Evolutionary conservation across 2,888 invertebrate species (phyloP).

Genomic region (Caenorhabditis zanzibari): DNA sequence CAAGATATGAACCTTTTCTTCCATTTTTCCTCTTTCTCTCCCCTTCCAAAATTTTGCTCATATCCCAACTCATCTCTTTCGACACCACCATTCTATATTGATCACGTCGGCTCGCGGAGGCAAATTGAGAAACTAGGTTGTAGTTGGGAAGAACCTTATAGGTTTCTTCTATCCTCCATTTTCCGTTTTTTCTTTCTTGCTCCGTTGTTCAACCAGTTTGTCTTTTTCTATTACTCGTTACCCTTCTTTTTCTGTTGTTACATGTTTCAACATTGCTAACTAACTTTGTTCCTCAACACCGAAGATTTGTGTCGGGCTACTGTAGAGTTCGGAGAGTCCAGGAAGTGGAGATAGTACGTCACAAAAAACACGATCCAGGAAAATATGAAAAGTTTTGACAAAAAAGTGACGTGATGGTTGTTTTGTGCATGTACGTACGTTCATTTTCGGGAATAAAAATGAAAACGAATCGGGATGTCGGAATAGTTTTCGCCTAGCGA

Average conservation of each 20-base stretch:
- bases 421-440: conserved; percentile 4
- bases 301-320: conserved; percentile 37
- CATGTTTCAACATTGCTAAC: conserved; percentile 49
- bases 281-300: conserved; percentile 35
- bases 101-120: conserved; percentile 42
- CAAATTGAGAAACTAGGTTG: conserved; percentile 60
- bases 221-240: conserved; percentile 42
- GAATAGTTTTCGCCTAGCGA: conserved; percentile 40
- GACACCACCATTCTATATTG: conserved; percentile 26
- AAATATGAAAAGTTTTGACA: conserved; percentile 12
- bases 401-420: conserved; percentile 20
- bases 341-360: background rate
- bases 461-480: conserved; percentile 14
- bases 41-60: background rate
- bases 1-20: conserved; percentile 1
- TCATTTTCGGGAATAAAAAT: conserved; percentile 7
- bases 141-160: conserved; percentile 53
- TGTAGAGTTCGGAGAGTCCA: conserved; percentile 5
- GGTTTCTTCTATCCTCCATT: conserved; percentile 38
- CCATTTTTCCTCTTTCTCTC: background rate
- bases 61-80: conserved; percentile 6
- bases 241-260: conserved; percentile 33
- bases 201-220: conserved; percentile 46
- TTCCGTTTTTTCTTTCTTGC: background rate
- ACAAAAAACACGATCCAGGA: background rate